phyloP scores from a whole-genome alignment of 1,140 invertebrate species.

The Tetraneura akinire region DNA sequence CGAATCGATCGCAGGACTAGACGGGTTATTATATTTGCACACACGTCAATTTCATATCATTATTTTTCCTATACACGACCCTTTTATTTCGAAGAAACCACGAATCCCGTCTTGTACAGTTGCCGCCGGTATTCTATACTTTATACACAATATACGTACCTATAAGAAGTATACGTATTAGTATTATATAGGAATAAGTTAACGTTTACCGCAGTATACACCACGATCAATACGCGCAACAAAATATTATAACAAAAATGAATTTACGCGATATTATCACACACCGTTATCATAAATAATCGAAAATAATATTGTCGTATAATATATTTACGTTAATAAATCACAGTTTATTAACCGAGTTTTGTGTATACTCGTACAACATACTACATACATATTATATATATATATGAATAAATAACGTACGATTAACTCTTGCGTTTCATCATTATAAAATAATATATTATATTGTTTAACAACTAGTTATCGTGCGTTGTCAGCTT shows the following conservation, averaged over 20 bases:
- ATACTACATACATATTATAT: no score
- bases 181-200: not conserved
- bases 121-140: no score
- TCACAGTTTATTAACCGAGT: slow-evolving; percentile 9
- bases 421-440: not conserved
- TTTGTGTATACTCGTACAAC: slow-evolving; percentile 20
- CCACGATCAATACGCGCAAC: no score
- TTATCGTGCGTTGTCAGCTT: not conserved
- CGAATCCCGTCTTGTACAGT: not conserved
- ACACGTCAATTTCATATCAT: slow-evolving; percentile 16
- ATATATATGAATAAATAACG: no score
- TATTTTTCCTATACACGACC: slow-evolving; percentile 16
- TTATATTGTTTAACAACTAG: slow-evolving; percentile 25
- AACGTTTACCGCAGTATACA: no score
- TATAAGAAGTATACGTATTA: not conserved
- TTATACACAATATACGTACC: no score
- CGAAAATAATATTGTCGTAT: not conserved
- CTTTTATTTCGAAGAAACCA: not conserved
- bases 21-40: not conserved
- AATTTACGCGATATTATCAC: no score
- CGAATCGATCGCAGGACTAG: slow-evolving; percentile 10
- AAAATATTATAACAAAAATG: no score
- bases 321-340: slow-evolving; percentile 12
- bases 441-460: no score
- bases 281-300: slow-evolving; percentile 5